Conservation (phyloP, 2,888 invertebrate genomes). For the Galerucella nymphaeae region DNA sequence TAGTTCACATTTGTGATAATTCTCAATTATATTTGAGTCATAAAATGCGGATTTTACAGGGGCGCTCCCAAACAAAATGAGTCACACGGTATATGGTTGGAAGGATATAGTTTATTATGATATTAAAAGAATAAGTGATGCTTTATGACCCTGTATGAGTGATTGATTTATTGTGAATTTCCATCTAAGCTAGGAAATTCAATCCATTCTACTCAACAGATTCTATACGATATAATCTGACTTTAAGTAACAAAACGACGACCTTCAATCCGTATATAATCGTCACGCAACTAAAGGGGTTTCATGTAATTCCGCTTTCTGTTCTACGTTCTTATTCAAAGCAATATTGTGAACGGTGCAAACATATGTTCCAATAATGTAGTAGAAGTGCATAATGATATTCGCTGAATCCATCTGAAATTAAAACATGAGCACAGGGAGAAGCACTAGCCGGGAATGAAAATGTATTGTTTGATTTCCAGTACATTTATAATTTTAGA, state of each 20-base stretch:
- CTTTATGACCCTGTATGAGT: too few species aligned
- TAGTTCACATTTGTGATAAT: too few species aligned
- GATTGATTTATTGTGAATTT: too few species aligned
- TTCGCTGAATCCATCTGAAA: conserved; percentile 1
- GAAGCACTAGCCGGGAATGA: neutral
- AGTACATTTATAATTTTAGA: neutral
- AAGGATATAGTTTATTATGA: too few species aligned
- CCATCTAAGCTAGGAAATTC: too few species aligned
- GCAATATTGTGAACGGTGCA: conserved; percentile 3
- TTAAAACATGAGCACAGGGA: neutral
- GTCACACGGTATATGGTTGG: too few species aligned
- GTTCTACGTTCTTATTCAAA: neutral
- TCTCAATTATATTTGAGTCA: too few species aligned
- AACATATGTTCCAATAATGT: conserved; percentile 5
- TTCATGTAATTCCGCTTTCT: conserved; percentile 8
- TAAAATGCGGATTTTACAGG: too few species aligned
- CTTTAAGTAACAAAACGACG: neutral
- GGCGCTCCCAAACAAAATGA: too few species aligned
- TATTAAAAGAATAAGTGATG: too few species aligned
- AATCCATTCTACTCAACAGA: neutral
- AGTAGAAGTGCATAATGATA: conserved; percentile 7
- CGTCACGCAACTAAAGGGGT: neutral
- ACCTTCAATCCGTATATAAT: neutral
- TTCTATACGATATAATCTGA: neutral
- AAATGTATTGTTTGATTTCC: neutral